phyloP scores from a whole-genome alignment of 2,888 invertebrate genomes.

The Candidula unifasciata region DNA sequence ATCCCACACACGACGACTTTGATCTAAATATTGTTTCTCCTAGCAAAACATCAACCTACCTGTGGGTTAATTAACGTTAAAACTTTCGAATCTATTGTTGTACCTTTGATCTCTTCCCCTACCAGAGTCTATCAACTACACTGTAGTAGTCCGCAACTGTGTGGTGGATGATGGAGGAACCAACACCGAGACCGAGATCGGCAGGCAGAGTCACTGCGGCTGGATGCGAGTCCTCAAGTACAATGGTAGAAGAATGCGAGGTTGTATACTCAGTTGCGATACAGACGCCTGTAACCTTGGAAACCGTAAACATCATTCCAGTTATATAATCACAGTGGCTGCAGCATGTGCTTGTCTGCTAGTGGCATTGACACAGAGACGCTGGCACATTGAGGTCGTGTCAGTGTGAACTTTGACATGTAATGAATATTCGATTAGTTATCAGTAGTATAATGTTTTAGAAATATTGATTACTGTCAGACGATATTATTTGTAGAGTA shows the following conservation, averaged over 20 bases:
- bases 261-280: constrained; percentile 94
- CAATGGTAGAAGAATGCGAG: constrained; percentile 91
- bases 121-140: constrained; percentile 80
- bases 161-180: constrained; percentile 96
- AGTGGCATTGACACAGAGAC: neutral
- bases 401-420: neutral
- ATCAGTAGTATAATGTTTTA: neutral
- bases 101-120: no score
- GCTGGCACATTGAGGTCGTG: neutral
- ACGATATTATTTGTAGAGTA: no score
- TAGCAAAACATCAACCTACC: no score
- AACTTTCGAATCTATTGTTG: no score
- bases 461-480: no score
- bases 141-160: constrained; percentile 92
- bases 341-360: neutral
- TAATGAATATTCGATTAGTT: neutral
- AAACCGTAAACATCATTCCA: neutral
- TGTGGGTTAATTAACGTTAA: no score
- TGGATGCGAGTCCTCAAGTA: constrained; percentile 94
- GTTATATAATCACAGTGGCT: neutral
- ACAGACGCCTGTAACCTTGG: constrained; percentile 91
- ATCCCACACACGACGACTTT: no score
- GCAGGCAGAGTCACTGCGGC: constrained; percentile 98
- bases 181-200: constrained; percentile 96
- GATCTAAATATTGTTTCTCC: no score